Percentiles rank a stretch among this genome's conserved stretches.
Evolutionary conservation across 2,113 vertebrate genomes (phyloP).

Genomic region (Pseudonaja textilis): DNA sequence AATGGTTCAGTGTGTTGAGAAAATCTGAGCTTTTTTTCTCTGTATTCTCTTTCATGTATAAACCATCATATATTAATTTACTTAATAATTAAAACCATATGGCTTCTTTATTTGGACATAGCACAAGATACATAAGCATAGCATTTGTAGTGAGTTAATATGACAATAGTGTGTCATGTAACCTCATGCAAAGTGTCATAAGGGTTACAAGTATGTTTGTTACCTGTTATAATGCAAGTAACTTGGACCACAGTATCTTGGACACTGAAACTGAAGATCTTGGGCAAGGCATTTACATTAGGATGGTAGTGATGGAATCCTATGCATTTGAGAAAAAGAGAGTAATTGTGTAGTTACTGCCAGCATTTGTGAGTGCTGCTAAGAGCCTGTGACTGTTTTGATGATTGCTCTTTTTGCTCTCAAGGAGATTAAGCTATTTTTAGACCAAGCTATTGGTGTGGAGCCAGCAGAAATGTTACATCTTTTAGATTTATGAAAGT

Average conservation of each 20-base stretch:
- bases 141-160: not conserved
- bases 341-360: not conserved
- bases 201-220: not conserved
- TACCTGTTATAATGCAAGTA: not conserved
- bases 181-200: not conserved
- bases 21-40: not conserved
- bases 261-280: not conserved
- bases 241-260: not conserved
- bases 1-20: not conserved
- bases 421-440: constrained; percentile 74
- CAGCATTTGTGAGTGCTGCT: not conserved
- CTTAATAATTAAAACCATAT: not conserved
- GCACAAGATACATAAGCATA: not conserved
- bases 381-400: constrained; percentile 29
- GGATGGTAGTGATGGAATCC: not conserved
- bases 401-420: constrained; percentile 69
- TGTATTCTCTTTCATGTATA: not conserved
- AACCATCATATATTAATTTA: not conserved
- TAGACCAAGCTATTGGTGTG: constrained; percentile 67
- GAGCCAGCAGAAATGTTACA: constrained; percentile 67
- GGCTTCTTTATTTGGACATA: not conserved
- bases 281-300: not conserved
- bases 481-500: constrained; percentile 71
- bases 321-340: not conserved
- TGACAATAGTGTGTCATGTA: not conserved